Evolutionary conservation across 2,888 invertebrate species (phyloP).

Genomic region (Willowsia nigromaculata): DNA sequence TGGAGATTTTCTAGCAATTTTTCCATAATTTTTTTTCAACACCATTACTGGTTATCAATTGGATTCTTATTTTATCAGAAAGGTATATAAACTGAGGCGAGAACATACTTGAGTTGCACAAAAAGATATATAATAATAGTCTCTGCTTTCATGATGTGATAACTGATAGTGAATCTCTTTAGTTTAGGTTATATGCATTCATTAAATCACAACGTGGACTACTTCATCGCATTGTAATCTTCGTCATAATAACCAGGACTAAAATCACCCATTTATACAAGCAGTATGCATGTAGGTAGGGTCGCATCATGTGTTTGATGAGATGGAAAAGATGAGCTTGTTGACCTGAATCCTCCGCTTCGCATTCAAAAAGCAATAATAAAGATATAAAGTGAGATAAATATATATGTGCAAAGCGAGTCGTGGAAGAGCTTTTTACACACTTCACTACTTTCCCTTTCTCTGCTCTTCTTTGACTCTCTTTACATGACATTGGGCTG

Average conservation of each 20-base stretch:
- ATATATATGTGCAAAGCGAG: neutral
- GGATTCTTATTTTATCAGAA: neutral
- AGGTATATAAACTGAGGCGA: neutral
- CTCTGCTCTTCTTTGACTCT: neutral
- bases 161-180: neutral
- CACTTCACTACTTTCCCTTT: conserved; percentile 32
- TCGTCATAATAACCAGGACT: neutral
- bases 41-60: neutral
- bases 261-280: neutral
- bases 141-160: neutral
- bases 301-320: conserved; percentile 1
- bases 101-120: neutral
- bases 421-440: neutral
- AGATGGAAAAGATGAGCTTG: conserved; percentile 57
- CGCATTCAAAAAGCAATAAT: neutral
- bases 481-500: neutral
- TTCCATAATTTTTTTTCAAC: neutral
- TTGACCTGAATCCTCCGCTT: conserved; percentile 59
- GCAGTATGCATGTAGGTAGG: neutral
- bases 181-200: neutral
- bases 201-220: neutral
- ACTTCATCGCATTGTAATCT: no score
- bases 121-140: neutral
- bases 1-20: neutral
- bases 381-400: conserved; percentile 8